Percentiles rank a stretch among this genome's conserved stretches.
Conservation (phyloP, 2,888 invertebrate species). For the Scrobipalpa costella region DNA sequence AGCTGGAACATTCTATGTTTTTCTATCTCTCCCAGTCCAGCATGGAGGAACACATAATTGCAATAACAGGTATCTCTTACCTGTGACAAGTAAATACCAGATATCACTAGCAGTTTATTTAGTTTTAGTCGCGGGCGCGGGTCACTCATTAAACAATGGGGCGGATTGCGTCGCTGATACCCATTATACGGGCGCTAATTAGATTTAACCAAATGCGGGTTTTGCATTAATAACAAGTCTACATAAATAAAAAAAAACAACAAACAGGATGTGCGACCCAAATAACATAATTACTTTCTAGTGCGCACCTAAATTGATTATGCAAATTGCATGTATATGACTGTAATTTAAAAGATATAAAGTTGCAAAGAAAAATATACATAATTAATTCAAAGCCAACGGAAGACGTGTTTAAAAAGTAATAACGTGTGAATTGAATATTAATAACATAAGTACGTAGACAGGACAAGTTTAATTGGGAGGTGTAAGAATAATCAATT, state of each 20-base stretch:
- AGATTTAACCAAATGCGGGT: constrained; percentile 78
- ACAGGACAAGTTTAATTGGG: neutral
- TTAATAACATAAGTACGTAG: constrained; percentile 5
- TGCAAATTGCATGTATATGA: constrained; percentile 23
- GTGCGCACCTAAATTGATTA: constrained; percentile 10
- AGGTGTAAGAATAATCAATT: constrained; percentile 17
- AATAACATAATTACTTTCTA: constrained; percentile 46
- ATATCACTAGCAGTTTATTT: constrained; percentile 42
- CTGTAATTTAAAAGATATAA: constrained; percentile 27
- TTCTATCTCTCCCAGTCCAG: too few relatives aligned
- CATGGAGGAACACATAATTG: too few relatives aligned
- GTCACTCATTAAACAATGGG: constrained; percentile 76
- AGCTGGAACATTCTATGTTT: too few relatives aligned
- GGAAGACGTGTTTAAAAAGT: constrained; percentile 6
- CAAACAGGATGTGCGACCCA: constrained; percentile 54
- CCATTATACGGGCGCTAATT: constrained; percentile 76
- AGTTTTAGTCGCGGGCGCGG: constrained; percentile 65
- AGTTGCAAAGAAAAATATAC: constrained; percentile 14
- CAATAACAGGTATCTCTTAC: neutral
- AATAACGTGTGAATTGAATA: constrained; percentile 17
- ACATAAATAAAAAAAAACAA: constrained; percentile 61
- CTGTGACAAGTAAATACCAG: neutral
- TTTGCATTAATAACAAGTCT: constrained; percentile 62
- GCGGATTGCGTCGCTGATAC: constrained; percentile 75
- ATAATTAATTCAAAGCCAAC: neutral